Percentiles rank a stretch among this genome's conserved stretches.
These are phyloP conservation scores for Oscarella lobularis DNA, from an alignment of 37 sponge, comb jelly and placozoan species.

Conservation along the genomic window DNA sequence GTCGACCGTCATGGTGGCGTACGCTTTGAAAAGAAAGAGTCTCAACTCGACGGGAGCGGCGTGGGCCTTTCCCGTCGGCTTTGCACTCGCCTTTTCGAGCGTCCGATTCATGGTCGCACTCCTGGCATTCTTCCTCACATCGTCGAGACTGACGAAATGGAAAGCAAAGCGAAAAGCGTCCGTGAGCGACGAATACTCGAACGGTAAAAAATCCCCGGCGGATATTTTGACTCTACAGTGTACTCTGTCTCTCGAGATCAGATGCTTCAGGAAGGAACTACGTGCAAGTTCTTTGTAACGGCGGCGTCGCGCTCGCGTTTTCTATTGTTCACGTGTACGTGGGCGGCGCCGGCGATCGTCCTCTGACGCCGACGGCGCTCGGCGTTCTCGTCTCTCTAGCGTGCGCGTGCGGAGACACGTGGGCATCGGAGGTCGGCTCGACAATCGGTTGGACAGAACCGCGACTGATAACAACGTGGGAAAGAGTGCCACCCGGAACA, in stretches of 20 bases:
- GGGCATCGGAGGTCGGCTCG: conserved; percentile 92
- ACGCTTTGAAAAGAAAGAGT: conserved; percentile 48
- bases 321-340: conserved; percentile 29
- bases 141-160: conserved; percentile 78
- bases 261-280: conserved; percentile 66
- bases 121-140: conserved; percentile 63
- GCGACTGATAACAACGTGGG: conserved; percentile 52
- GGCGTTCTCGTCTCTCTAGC: conserved; percentile 45
- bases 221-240: no score
- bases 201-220: no score
- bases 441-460: conserved; percentile 47
- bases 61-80: conserved; percentile 62
- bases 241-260: no score
- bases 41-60: conserved; percentile 47
- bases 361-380: conserved; percentile 13
- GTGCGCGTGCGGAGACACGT: conserved; percentile 86
- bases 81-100: conserved; percentile 43
- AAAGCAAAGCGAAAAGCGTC: conserved; percentile 36
- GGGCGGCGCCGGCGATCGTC: neutral
- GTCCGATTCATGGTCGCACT: conserved; percentile 45
- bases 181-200: conserved; percentile 44
- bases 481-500: conserved; percentile 68
- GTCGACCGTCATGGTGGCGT: conserved; percentile 22
- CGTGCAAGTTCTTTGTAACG: conserved; percentile 85
- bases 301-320: conserved; percentile 41